These are phyloP conservation scores for Labia minor DNA, from an alignment of 2,888 invertebrate genomes.

Conservation along the genomic window DNA sequence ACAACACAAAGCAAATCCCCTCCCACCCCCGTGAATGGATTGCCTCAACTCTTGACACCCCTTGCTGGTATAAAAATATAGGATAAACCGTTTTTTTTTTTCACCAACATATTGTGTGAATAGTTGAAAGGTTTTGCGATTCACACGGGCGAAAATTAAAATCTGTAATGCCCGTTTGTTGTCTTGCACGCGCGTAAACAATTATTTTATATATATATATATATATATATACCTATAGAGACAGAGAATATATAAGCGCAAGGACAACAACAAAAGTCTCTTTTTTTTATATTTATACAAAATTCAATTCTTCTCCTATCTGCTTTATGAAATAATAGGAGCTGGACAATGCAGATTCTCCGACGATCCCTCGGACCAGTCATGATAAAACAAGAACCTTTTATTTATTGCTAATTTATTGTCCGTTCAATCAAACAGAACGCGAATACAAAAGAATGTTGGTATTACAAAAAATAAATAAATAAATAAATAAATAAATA, in stretches of 20 bases:
- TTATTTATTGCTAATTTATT: conserved; percentile 13
- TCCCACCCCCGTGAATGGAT: too few species aligned
- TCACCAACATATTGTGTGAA: neutral
- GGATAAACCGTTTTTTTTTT: too few species aligned
- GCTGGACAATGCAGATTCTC: neutral
- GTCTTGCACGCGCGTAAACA: conserved; percentile 20
- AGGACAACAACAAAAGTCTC: neutral
- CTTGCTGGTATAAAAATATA: too few species aligned
- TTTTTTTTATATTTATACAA: neutral
- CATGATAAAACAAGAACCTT: conserved; percentile 13
- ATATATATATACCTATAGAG: too few species aligned
- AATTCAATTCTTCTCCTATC: conserved; percentile 13
- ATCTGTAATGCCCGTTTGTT: conserved; percentile 24
- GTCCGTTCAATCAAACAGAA: conserved; percentile 5
- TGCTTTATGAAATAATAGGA: neutral
- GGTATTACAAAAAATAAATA: neutral
- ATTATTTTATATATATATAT: neutral
- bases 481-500: too few species aligned
- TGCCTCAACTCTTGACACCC: too few species aligned
- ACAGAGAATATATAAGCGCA: too few species aligned
- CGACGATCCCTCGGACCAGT: neutral
- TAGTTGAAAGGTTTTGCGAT: conserved; percentile 18
- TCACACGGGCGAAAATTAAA: conserved; percentile 23
- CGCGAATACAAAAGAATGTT: conserved; percentile 13
- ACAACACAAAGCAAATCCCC: too few species aligned